Conservation (phyloP, 1,140 invertebrate species). For the Melanaphis sacchari region DNA sequence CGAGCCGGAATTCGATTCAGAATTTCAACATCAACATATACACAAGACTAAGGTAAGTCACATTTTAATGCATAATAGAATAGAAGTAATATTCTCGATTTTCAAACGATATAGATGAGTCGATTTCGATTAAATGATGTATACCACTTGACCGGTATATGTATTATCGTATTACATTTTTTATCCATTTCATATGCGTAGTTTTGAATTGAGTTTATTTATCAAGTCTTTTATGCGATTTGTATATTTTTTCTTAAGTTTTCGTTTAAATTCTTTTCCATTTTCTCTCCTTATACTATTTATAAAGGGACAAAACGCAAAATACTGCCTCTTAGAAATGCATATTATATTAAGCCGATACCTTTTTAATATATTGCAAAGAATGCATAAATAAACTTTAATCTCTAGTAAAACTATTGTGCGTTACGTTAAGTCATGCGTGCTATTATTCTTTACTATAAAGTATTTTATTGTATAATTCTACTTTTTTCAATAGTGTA, state of each 20-base stretch:
- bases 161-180: neutral
- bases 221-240: neutral
- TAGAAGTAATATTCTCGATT: neutral
- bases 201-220: neutral
- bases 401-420: neutral
- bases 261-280: neutral
- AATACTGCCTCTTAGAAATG: neutral
- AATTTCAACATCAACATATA: constrained; percentile 91
- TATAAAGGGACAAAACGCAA: neutral
- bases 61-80: neutral
- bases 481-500: neutral
- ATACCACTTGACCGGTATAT: neutral
- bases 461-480: neutral
- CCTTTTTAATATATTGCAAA: neutral
- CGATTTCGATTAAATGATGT: neutral
- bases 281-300: neutral
- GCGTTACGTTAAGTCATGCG: neutral
- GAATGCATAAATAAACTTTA: neutral
- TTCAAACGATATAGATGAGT: neutral
- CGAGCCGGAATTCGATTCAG: constrained; percentile 91
- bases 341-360: neutral
- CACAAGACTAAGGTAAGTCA: constrained; percentile 86
- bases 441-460: neutral
- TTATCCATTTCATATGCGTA: neutral
- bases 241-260: neutral